These are phyloP conservation scores for Papilio xuthus DNA, from an alignment of 1,140 invertebrate genomes.

Conservation along the genomic window DNA sequence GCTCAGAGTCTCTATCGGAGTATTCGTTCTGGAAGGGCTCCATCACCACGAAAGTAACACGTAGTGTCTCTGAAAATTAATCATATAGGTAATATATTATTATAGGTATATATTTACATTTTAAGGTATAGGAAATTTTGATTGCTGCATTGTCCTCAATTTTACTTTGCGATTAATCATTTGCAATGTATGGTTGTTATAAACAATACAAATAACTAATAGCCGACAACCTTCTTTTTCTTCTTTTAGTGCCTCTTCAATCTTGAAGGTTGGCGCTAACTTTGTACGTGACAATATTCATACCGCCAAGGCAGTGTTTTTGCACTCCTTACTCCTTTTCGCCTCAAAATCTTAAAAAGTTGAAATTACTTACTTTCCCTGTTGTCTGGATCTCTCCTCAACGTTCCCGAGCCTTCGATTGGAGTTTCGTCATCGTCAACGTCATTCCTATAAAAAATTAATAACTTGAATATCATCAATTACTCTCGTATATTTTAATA, in stretches of 20 bases:
- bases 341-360: not conserved
- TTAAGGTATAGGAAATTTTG: not conserved
- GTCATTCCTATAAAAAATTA: slow-evolving; percentile 20
- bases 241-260: no score
- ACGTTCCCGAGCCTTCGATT: slow-evolving; percentile 6
- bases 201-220: no score
- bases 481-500: not conserved
- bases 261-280: no score
- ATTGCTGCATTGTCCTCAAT: not conserved
- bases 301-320: no score
- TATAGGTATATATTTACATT: not conserved
- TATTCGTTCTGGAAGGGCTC: slow-evolving; percentile 71
- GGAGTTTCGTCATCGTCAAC: slow-evolving; percentile 20
- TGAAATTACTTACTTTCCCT: slow-evolving; percentile 23
- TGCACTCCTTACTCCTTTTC: not conserved
- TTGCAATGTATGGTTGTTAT: no score
- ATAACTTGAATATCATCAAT: not conserved
- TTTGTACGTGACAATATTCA: no score
- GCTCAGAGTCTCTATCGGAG: slow-evolving; percentile 69
- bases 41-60: slow-evolving; percentile 71
- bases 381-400: not conserved
- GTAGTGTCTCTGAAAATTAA: slow-evolving; percentile 68
- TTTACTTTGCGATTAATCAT: no score
- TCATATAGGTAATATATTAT: not conserved
- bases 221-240: no score